Evolutionary conservation across 2,888 invertebrate species (phyloP), one percentile per base, ranked within the genome.

Genomic region (Trachelus troglodyta): DNA sequence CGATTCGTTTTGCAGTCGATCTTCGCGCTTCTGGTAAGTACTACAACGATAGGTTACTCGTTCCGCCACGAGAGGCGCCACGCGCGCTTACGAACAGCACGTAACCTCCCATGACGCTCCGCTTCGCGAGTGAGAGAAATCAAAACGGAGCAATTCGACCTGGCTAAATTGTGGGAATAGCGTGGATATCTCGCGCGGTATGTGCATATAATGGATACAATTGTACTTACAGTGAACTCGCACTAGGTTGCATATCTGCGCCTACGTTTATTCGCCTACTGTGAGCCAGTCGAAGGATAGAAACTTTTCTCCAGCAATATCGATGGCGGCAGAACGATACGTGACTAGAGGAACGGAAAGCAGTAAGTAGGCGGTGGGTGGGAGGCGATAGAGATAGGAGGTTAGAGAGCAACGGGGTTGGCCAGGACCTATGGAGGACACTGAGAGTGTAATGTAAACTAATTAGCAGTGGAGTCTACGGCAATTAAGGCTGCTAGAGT

Each of bases 401-500:
- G 34, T 34, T 34, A 34, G 74, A 74, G 74, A 74, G 74, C 74
- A 35, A 35, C 31, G 74, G 30, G 73, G 69, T 75, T 74, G 56
- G 69, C 56, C 76, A 75, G 83, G 83, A 68, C 77, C 81, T 75
- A 75, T 68, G 76, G 85, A 88, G 87, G 87, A 88, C 85, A 87
- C 85, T 82, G 88, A 88, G 88, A 89, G 89, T 88, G 89, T 90
- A 91, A 91, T 90, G 90, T 91, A 91, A 91, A 91, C 91, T 90
- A 90, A 91, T 90, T 90, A 90, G 88, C 87, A 90, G 85, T 77
- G 84, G 88, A 89, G 90, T 90, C 90, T 89, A 85, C 86, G 86
- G 89, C 89, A 91, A 90, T 90, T 90, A 91, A 90, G 90, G 88
- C 85, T 85, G 87, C 84, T 83, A 83, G 86, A 90, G 90, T 90